Evolutionary conservation across 2,113 vertebrate genomes (phyloP), one percentile per base, ranked within the genome.

Genomic region (Genyomyrus donnyi): DNA sequence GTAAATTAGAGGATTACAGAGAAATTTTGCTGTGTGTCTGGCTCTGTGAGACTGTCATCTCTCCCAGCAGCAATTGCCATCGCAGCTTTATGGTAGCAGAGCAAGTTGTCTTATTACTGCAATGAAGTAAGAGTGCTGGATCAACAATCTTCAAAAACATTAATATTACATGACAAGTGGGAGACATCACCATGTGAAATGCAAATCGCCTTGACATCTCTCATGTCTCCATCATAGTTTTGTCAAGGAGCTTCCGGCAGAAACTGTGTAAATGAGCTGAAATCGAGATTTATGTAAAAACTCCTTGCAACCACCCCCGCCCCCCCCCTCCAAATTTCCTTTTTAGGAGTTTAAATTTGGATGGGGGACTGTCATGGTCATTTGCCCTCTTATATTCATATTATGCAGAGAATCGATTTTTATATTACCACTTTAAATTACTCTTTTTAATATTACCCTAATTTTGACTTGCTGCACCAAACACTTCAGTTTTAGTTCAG

Each of bases 121-220:
- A 93, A 94, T 93, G 93, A 89, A 93, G 93, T 88, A 70, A 31
- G 85, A 91, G 90, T 91, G 92, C 93, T 92, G 90, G 90, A 90
- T 90, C 92, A 90, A 88, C 92, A 92, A 90, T 93, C 93, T 94
- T 93, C 93, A 89, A 62, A 53, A 86, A 92, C 91, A 94, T 94
- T 95, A 95, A 95, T 94, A 93, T 91, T 93, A 95, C 94, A 94
- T 93, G 95, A 95, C 96, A 95, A 92, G 92, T 92, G 91, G 91
- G 93, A 95, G 93, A 95, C 93, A 91, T 93, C 92, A 93, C 93
- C 95, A 95, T 95, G 95, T 95, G 92, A 94, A 95, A 96, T 95
- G 94, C 94, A 95, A 95, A 96, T 95, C 91, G 92, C 89, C 88
- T 84, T 89, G 91, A 93, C 92, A 93, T 93, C 93, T 91, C 91